Evolutionary conservation across 2,113 vertebrate species (phyloP), one percentile per base, ranked within the genome.

Genomic region (Pedetes capensis): DNA sequence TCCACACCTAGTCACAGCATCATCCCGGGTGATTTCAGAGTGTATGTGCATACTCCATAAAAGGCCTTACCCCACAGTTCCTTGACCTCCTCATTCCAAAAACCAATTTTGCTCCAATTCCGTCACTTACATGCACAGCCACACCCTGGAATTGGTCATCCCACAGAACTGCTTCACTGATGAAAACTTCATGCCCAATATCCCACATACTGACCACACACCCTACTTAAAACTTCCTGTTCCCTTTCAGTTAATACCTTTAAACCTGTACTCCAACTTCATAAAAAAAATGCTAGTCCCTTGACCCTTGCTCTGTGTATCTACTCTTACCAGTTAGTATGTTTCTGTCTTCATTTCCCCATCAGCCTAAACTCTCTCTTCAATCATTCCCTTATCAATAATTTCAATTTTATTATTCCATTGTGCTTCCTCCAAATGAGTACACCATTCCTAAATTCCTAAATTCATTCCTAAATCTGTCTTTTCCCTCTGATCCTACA

Each of bases 231-330:
- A 95, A 89, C 87, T 92, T 97, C 93, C 89, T 81, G 92, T 53
- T 93, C 81, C n/a, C 61, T 78, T 49, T 72, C n/a, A n/a, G 66
- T 75, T 47, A 71, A 66, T 87, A 87, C n/a, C 66, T 91, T 91
- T 87, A 80, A 96, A 94, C 95, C 91, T 81, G 95, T 93, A 91
- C 94, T 92, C 78, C 92, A 92, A 83, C 64, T 74, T 95, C 87
- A 59, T 78, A 2, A 59, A 83, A 59, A 83, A 81, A 92, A 23
- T 22, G 10, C 37, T 51, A 82, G 32, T 53, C 75, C 59, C 47
- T 79, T 94, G 59, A 76, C 27, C 79, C 66, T 32, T 87, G 87
- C 39, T 57, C 27, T 10, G 27, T 34, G 47, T 6, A 37, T 20
- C 8, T 9, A 55, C 76, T 84, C 87, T 37, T 29, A 27, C 78